These are phyloP conservation scores for Peromyscus melanophrys DNA, from an alignment of 2,797 vertebrate genomes.

Conservation along the genomic window DNA sequence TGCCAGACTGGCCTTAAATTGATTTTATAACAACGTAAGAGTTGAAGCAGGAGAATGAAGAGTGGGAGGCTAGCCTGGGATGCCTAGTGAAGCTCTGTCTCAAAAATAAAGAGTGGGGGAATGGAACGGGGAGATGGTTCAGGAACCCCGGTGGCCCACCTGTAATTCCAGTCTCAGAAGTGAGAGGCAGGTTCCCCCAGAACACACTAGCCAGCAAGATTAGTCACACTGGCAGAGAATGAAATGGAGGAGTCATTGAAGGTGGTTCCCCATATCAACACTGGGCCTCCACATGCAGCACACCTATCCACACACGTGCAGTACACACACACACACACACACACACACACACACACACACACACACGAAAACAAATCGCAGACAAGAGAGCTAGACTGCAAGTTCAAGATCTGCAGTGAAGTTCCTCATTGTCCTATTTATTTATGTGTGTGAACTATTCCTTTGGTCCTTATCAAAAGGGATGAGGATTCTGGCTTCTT, in stretches of 20 bases:
- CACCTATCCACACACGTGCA: neutral
- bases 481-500: constrained; percentile 19
- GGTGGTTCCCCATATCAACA: neutral
- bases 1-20: neutral
- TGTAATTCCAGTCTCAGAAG: neutral
- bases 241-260: neutral
- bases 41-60: neutral
- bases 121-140: neutral
- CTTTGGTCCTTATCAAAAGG: constrained; percentile 38
- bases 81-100: neutral
- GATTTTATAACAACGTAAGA: constrained; percentile 51
- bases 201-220: neutral
- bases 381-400: neutral
- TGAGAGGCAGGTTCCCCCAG: neutral
- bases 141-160: neutral
- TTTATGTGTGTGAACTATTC: neutral
- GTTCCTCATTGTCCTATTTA: neutral
- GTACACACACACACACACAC: neutral
- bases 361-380: neutral
- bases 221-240: neutral
- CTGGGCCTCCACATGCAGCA: neutral
- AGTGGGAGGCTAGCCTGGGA: neutral
- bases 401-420: constrained; percentile 17
- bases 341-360: neutral
- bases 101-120: neutral